Percentiles rank a stretch among this genome's conserved stretches.
Evolutionary conservation across 2,888 invertebrate species (phyloP).

Genomic region (Chymomyza fuscimana): DNA sequence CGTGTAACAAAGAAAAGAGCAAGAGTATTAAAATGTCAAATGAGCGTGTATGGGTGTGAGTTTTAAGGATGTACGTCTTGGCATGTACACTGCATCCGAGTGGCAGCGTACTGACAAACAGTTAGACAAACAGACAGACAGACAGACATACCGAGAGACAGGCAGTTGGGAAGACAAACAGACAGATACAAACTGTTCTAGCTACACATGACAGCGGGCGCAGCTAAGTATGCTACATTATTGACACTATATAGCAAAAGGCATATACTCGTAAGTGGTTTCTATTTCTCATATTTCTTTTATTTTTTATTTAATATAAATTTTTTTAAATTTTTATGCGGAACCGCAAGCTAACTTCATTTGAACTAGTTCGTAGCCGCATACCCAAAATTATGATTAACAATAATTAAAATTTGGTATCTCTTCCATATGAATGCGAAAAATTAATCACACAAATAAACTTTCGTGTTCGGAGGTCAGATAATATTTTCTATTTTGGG

Average conservation of each 20-base stretch:
- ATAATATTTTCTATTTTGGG: no score
- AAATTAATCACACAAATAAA: no score
- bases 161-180: not conserved
- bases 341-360: no score
- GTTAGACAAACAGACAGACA: not conserved
- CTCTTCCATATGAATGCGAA: no score
- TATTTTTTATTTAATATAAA: not conserved
- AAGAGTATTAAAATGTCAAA: conserved; percentile 6
- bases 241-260: conserved; percentile 17
- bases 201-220: not conserved
- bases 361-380: no score
- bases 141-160: not conserved
- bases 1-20: not conserved
- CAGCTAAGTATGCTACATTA: not conserved
- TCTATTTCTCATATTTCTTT: not conserved
- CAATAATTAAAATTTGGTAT: no score
- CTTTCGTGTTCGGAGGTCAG: no score
- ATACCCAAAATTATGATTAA: no score
- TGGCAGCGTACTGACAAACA: conserved; percentile 14
- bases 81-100: conserved; percentile 27
- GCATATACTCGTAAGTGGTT: conserved; percentile 7
- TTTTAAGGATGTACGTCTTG: not conserved
- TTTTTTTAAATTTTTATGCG: no score
- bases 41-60: not conserved
- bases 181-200: not conserved